Base-by-base conservation (phyloP, 2,797 vertebrate genomes). In the Cryptoblepharus egeriae region DNA sequence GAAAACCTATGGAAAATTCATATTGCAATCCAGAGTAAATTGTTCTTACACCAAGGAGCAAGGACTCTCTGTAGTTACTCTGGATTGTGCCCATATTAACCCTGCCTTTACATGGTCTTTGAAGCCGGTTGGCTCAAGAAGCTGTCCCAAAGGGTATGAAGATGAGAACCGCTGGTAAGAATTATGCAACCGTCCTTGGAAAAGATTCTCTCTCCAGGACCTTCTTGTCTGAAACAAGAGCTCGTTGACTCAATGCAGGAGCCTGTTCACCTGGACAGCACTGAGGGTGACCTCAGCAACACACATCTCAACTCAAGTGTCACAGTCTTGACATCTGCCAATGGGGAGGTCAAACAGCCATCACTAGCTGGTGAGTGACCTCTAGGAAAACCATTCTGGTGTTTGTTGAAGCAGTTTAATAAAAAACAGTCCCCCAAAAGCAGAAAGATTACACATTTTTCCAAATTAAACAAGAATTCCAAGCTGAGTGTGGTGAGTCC, bases 401-500 rank as follows among this genome's bases (percentile, higher is more conserved):
- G 71, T 49, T 75, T 71, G n/a, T 32, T 32, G 72, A 81, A 87
- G 80, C 81, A 76, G 92, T 85, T 69, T 88, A 88, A n/a, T n/a
- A n/a, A n/a, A n/a, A 85, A 85, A 81, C 82, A 88, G 88, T 89
- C 84, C 77, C 73, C 90, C 89, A 64, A 90, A 87, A 72, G 71
- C 39, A 88, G 81, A 55, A 85, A 94, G 77, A 75, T 88, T n/a
- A 71, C 82, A 58, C 39, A 65, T 94, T 94, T 49, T 95, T 83
- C 81, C 79, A 83, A 89, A 93, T 87, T 88, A 93, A n/a, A 87
- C 81, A 85, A 87, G 80, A 91, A 74, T 42, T 75, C 84, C 74
- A 86, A 92, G 9, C 88, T 85, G 85, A 92, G 88, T 85, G 83
- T 91, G 83, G 63, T 70, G 73, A 91, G 63, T 88, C 92, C n/a